Percentiles rank a stretch among this genome's conserved stretches.
Conservation (phyloP, 2,113 vertebrate species). For the Lycaon pictus region DNA sequence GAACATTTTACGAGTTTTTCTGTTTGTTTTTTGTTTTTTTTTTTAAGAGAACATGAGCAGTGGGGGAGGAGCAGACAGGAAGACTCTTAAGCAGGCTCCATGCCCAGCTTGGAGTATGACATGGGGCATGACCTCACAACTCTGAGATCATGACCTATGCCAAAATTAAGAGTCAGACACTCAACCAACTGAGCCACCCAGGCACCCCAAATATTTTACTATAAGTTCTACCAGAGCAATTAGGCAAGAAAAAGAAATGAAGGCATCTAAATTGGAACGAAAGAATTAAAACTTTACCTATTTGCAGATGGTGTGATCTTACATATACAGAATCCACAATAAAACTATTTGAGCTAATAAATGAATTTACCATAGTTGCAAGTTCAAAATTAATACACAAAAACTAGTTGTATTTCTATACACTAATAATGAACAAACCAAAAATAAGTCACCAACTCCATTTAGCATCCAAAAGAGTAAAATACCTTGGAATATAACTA, state of each 20-base stretch:
- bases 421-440: not conserved
- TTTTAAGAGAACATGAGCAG: too few relatives aligned
- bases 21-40: too few relatives aligned
- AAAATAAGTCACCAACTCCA: not conserved
- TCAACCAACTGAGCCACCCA: too few relatives aligned
- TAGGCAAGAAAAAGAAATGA: constrained; percentile 30
- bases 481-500: not conserved
- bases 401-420: not conserved
- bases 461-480: not conserved
- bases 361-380: not conserved
- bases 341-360: not conserved
- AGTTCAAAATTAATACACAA: not conserved
- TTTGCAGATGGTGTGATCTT: not conserved
- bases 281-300: constrained; percentile 16
- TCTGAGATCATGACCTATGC: too few relatives aligned
- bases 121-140: too few relatives aligned
- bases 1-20: not conserved
- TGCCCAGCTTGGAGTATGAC: too few relatives aligned
- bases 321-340: not conserved
- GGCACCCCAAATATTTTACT: not conserved
- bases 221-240: not conserved
- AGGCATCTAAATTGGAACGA: not conserved
- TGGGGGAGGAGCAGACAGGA: too few relatives aligned
- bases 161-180: too few relatives aligned
- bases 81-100: too few relatives aligned